Evolutionary conservation across 2,113 vertebrate genomes (phyloP).

Genomic region (Charina bottae): DNA sequence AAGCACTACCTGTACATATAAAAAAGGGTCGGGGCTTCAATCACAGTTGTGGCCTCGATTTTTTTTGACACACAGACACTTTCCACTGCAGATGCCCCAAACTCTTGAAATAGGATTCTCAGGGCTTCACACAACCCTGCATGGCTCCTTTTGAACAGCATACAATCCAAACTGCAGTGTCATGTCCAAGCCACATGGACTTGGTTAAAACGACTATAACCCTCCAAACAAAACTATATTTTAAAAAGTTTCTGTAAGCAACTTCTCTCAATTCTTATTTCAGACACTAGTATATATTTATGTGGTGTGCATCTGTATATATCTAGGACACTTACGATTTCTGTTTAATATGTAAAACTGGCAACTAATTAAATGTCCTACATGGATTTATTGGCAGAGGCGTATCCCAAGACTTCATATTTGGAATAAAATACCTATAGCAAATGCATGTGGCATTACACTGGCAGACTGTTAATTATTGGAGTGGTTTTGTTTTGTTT

Average conservation of each 20-base stretch:
- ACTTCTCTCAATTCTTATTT: not conserved
- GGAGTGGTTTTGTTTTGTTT: not conserved
- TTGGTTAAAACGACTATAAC: not conserved
- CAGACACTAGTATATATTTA: no score
- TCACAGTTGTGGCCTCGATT: not conserved
- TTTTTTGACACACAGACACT: not conserved
- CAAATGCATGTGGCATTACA: not conserved
- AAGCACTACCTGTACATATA: not conserved
- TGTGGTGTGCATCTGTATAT: not conserved
- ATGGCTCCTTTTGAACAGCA: not conserved
- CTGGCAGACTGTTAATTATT: not conserved
- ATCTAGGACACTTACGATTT: not conserved
- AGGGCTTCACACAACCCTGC: not conserved
- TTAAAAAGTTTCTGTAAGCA: not conserved
- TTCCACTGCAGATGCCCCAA: not conserved
- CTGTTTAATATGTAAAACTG: not conserved
- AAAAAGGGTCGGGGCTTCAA: not conserved
- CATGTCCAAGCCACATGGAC: not conserved
- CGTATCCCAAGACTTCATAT: not conserved
- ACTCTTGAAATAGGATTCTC: not conserved
- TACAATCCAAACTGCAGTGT: not conserved
- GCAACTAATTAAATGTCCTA: not conserved
- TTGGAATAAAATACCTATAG: not conserved
- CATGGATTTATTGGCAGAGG: not conserved
- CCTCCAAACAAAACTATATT: not conserved